phyloP scores from a whole-genome alignment of 2,797 vertebrate genomes.

The Myiotriccus ornatus region DNA sequence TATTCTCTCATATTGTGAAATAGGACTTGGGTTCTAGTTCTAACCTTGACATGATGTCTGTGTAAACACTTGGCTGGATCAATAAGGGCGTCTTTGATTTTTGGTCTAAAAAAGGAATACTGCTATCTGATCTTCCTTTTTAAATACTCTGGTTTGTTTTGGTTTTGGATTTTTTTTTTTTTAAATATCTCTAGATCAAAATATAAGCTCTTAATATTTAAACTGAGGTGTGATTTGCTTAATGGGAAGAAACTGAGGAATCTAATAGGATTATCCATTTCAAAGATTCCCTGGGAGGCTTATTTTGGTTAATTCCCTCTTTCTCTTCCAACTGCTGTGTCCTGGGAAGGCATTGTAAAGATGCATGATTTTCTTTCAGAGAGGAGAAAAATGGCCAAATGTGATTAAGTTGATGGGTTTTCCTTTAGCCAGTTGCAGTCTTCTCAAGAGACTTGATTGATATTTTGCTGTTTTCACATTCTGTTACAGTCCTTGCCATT shows the following conservation, averaged over 20 bases:
- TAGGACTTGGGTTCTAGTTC: neutral
- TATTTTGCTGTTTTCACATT: conserved; percentile 12
- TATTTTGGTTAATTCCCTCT: neutral
- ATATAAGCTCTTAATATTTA: neutral
- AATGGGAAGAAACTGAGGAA: neutral
- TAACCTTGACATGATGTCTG: neutral
- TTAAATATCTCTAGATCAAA: neutral
- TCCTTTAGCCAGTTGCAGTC: neutral
- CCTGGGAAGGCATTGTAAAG: neutral
- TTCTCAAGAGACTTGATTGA: neutral
- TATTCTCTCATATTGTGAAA: neutral
- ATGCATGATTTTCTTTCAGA: neutral
- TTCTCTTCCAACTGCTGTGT: neutral
- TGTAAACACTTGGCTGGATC: neutral
- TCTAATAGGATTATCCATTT: neutral
- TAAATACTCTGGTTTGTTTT: neutral
- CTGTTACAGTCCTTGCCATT: neutral
- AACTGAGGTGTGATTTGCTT: neutral
- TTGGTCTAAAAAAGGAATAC: neutral
- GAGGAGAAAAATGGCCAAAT: neutral
- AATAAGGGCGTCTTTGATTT: neutral
- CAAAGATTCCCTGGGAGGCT: neutral
- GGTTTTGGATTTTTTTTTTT: neutral
- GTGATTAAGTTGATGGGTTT: neutral
- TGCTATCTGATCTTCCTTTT: neutral